Base-by-base conservation (phyloP, 2,113 vertebrate species). In the Ciconia boyciana region DNA sequence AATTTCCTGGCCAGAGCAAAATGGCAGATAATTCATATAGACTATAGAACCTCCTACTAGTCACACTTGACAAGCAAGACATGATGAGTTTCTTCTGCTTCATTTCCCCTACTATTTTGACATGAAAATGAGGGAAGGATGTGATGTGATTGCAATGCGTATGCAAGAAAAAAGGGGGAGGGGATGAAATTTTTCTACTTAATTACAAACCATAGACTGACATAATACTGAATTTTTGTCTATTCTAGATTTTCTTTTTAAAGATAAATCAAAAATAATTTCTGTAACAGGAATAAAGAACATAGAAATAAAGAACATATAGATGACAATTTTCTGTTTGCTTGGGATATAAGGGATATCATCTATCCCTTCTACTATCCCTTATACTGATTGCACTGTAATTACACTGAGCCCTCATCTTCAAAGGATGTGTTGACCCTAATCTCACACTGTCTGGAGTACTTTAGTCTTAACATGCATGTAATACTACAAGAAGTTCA, bases 21-120 rank as follows among this genome's bases (percentile, higher is more conserved):
- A 79, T 44, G 31, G 34, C 34, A 48, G 46, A 66, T 83, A 86
- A 83, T 57, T 80, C 28, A 24, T 21, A n/a, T 6, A 77, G 32
- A 5, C 22, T 79, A 6, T 5, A 68, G 52, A 76, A 55, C 11
- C 13, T 82, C 41, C 57, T 58, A 60, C n/a, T 82, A n/a, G 16
- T 93, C 26, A 72, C 57, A 31, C 70, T 57, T 82, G 78, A 83
- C 57, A 91, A 91, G 66, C 6, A 90, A 88, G 78, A 88, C 8
- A 43, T 77, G 82, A 92, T 92, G 68, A 93, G 78, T 49, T 86
- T 80, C 41, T 92, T 93, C 28, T 88, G 51, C 70, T 88, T 92
- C 62, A 61, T 88, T 95, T 94, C 72, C 36, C 32, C 39, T 60
- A 22, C 15, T 61, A 70, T 90, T 95, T 70, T 78, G 18, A 69